Evolutionary conservation across 2,888 invertebrate genomes (phyloP).

Genomic region (Brenthis hecate): DNA sequence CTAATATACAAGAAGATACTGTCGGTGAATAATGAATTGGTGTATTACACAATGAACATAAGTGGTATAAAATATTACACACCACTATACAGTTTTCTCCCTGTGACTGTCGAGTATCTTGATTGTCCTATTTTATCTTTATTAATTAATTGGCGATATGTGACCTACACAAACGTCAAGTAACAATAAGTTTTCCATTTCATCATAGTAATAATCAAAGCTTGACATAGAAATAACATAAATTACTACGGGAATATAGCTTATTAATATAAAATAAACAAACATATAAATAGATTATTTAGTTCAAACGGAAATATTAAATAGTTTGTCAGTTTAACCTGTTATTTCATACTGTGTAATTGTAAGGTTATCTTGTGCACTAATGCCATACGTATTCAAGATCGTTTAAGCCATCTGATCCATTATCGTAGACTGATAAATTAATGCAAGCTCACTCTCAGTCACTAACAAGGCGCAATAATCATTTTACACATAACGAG

Average conservation of each 20-base stretch:
- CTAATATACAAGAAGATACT: slow-evolving; percentile 6
- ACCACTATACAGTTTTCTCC: too few relatives aligned
- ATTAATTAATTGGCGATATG: too few relatives aligned
- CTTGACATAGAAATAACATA: not conserved
- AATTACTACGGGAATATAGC: not conserved
- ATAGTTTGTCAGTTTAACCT: slow-evolving; percentile 10
- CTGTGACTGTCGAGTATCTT: too few relatives aligned
- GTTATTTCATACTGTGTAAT: slow-evolving; percentile 15
- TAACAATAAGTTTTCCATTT: not conserved
- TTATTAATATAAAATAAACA: slow-evolving; percentile 9
- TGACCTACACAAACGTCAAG: not conserved
- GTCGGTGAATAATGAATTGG: slow-evolving; percentile 4
- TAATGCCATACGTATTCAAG: slow-evolving; percentile 22
- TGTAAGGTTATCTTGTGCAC: slow-evolving; percentile 9
- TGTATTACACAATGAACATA: not conserved
- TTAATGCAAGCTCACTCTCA: slow-evolving; percentile 33
- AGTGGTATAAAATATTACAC: too few relatives aligned
- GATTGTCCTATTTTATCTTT: too few relatives aligned
- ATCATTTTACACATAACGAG: slow-evolving; percentile 20
- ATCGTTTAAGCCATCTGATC: slow-evolving; percentile 32
- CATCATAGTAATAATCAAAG: not conserved
- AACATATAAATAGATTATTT: slow-evolving; percentile 10
- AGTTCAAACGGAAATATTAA: slow-evolving; percentile 11
- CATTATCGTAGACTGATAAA: slow-evolving; percentile 37
- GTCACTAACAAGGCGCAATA: slow-evolving; percentile 23